A percentile compares a stretch with the other conserved stretches of the same genome.
Conservation (phyloP, 2,888 invertebrate genomes). For the Chloromyia formosa region DNA sequence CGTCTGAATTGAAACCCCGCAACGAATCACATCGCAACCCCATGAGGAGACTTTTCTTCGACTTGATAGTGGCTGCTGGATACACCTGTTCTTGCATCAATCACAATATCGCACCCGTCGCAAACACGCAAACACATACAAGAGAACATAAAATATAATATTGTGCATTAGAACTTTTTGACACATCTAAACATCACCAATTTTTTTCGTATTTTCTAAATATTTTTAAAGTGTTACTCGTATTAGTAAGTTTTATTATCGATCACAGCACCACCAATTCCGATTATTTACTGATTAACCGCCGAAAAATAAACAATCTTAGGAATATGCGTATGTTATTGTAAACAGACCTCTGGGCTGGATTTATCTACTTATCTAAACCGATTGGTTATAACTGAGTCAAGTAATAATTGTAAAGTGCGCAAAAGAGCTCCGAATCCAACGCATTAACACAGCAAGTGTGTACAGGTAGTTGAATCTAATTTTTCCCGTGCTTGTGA, state of each 20-base stretch:
- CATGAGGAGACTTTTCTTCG: conserved; percentile 53
- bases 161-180: conserved; percentile 2
- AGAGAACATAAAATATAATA: conserved; percentile 12
- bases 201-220: too few species aligned
- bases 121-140: neutral
- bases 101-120: neutral
- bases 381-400: conserved; percentile 21
- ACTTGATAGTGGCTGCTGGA: conserved; percentile 12
- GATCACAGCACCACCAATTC: too few species aligned
- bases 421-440: neutral
- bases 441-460: neutral
- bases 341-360: too few species aligned
- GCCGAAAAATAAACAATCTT: too few species aligned
- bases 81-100: conserved; percentile 9
- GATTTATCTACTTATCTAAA: conserved; percentile 7
- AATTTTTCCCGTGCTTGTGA: conserved; percentile 29
- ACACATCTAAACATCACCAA: neutral
- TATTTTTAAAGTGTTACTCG: too few species aligned
- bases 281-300: too few species aligned
- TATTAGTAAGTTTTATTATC: too few species aligned
- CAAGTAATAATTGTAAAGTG: neutral
- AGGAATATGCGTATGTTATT: too few species aligned
- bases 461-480: conserved; percentile 18
- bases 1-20: conserved; percentile 55
- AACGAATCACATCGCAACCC: conserved; percentile 57